These are phyloP conservation scores for Calidris pugnax DNA, from an alignment of 2,113 vertebrate genomes.

Conservation along the genomic window DNA sequence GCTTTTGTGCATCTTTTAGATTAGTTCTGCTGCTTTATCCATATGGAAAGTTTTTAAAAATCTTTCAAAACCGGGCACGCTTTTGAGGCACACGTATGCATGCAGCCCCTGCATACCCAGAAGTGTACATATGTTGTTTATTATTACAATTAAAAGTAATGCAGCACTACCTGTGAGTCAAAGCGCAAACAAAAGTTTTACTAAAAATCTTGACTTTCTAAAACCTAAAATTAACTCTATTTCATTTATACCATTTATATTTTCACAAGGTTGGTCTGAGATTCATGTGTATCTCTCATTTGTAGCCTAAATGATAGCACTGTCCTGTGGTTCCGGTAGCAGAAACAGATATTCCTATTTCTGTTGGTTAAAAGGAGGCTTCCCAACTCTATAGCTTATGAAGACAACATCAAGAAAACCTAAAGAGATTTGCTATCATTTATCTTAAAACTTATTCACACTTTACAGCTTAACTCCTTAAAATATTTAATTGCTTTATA, in stretches of 20 bases:
- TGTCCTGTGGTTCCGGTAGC: not conserved
- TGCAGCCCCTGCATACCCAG: fast-evolving
- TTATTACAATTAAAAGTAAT: not conserved
- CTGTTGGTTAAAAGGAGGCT: not conserved
- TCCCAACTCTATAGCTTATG: not conserved
- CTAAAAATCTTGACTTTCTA: not conserved
- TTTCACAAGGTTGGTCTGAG: not conserved
- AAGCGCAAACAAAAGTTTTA: not conserved
- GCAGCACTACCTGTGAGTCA: not conserved
- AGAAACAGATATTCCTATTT: not conserved
- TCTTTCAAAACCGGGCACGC: fast-evolving
- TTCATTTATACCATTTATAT: not conserved
- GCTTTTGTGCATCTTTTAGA: not conserved
- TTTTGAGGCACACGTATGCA: fast-evolving
- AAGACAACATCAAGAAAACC: not conserved
- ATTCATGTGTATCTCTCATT: not conserved
- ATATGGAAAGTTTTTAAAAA: not conserved
- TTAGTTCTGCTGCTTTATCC: not conserved
- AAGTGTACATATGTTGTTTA: not conserved
- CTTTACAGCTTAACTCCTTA: not conserved
- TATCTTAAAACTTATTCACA: not conserved
- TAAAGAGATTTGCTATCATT: not conserved
- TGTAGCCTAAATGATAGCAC: not conserved
- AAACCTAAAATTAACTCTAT: not conserved
- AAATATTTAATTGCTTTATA: not conserved